Evolutionary conservation across 1,140 invertebrate genomes (phyloP), one percentile per base, ranked within the genome.

Genomic region (Cardiocondyla obscurior): DNA sequence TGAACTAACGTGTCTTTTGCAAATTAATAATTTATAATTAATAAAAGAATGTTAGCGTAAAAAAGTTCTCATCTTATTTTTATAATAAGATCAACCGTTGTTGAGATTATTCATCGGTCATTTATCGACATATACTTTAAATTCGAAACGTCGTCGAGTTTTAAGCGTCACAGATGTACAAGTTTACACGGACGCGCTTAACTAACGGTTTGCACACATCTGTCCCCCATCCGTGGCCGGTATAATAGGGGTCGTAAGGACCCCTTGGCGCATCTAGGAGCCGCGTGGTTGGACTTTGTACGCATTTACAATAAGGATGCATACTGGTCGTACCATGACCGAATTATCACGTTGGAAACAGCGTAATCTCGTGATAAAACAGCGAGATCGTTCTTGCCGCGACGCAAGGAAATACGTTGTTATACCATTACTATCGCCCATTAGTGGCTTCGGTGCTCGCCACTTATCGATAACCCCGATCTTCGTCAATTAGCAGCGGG

Each of bases 141-240:
- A 79, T 69, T 69, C 19, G 6, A 79, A 53, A 67, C 33, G 46
- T 42, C 60, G 51, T 77, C 33, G 53, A 53, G 64, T 74, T 81
- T 70, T 51, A 64, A 81, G 69, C 49, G 25, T 28, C 58, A 58
- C 65, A 22, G 36, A 84, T 44, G 14, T 33, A 30, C 25, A 62
- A 44, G 57, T 16, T 53, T 74, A 55, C 22, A 28, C 16, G n/a
- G 10, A 46, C 46, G 30, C 51, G 19, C 79, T 83, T 83, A 73
- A 83, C 77, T 91, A 91, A 91, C 90, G 90, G 90, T 88, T 72
- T 87, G 46, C 30, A 85, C 30, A 73, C 90, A 91, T 90, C 90
- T 91, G 90, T 90, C 89, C 90, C 90, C 62, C 62, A 90, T 90
- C 86, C 83, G 51, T 60, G 65, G 51, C 42, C 46, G 53, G 44